These are phyloP conservation scores for Catagonus wagneri DNA, from an alignment of 2,113 vertebrate species.

Conservation along the genomic window DNA sequence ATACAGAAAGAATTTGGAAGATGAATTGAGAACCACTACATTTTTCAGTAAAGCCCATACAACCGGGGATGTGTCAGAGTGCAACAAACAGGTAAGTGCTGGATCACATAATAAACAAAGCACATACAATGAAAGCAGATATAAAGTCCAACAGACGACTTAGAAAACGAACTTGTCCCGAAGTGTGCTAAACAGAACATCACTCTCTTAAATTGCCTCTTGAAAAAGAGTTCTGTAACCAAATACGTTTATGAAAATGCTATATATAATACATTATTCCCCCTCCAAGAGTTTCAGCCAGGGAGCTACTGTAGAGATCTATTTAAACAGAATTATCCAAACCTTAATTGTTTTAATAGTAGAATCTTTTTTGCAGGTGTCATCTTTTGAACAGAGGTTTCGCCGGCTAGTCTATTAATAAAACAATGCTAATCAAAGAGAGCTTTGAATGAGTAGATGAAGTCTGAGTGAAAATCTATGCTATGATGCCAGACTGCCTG, in stretches of 20 bases:
- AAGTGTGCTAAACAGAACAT: not conserved
- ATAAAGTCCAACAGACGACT: not conserved
- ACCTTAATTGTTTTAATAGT: not conserved
- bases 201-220: not conserved
- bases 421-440: not conserved
- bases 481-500: not conserved
- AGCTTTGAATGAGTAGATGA: not conserved
- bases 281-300: not conserved
- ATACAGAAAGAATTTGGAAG: not conserved
- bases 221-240: not conserved
- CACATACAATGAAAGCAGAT: not conserved
- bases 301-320: not conserved
- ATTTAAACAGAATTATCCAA: not conserved
- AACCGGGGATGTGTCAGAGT: not conserved
- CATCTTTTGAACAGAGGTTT: not conserved
- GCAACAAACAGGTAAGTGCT: not conserved
- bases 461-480: not conserved
- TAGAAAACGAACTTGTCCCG: not conserved
- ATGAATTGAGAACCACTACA: not conserved
- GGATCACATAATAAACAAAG: not conserved
- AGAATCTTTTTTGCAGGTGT: not conserved
- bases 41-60: not conserved
- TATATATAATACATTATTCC: not conserved
- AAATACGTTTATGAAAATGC: not conserved
- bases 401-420: not conserved